Percentiles rank a stretch among this genome's conserved stretches.
These are phyloP conservation scores for Drosophila punjabiensis DNA, from an alignment of 1,140 invertebrate species.

Conservation along the genomic window DNA sequence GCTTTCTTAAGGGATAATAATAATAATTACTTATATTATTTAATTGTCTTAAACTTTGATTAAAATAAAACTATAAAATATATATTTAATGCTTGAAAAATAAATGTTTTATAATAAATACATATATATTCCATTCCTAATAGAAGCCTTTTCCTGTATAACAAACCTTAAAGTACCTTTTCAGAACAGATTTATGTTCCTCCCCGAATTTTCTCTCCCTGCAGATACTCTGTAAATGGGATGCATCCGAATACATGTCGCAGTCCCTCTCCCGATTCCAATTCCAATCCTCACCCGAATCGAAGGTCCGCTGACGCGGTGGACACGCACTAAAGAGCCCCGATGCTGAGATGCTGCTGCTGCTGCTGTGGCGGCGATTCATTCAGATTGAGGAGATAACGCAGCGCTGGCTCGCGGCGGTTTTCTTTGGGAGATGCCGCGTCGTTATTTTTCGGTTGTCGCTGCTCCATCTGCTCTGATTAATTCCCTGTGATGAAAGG, in stretches of 20 bases:
- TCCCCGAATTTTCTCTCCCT: not conserved
- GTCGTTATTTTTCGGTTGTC: conserved; percentile 79
- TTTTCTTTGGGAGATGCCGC: conserved; percentile 70
- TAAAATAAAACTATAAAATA: no score
- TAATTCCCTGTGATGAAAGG: conserved; percentile 79
- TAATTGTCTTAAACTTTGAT: no score
- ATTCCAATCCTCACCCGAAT: conserved; percentile 15
- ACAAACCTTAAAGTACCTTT: not conserved
- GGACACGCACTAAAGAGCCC: conserved; percentile 59
- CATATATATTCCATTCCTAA: not conserved
- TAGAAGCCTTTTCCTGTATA: not conserved
- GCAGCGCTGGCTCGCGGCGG: conserved; percentile 22
- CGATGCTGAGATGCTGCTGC: conserved; percentile 9
- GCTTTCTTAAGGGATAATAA: no score
- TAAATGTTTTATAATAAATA: not conserved
- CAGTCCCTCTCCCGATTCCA: conserved; percentile 3
- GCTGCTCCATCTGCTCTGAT: conserved; percentile 78
- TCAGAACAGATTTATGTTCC: no score
- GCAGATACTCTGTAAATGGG: conserved; percentile 36
- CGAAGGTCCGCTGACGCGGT: conserved; percentile 9
- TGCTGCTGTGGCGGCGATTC: conserved; percentile 25
- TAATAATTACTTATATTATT: no score
- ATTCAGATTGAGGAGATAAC: conserved; percentile 74
- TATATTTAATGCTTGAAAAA: no score
- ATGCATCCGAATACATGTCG: conserved; percentile 21